A percentile compares a stretch with the other conserved stretches of the same genome.
These are phyloP conservation scores for Terrapene triunguis DNA, from an alignment of 2,113 vertebrate species.

Conservation along the genomic window DNA sequence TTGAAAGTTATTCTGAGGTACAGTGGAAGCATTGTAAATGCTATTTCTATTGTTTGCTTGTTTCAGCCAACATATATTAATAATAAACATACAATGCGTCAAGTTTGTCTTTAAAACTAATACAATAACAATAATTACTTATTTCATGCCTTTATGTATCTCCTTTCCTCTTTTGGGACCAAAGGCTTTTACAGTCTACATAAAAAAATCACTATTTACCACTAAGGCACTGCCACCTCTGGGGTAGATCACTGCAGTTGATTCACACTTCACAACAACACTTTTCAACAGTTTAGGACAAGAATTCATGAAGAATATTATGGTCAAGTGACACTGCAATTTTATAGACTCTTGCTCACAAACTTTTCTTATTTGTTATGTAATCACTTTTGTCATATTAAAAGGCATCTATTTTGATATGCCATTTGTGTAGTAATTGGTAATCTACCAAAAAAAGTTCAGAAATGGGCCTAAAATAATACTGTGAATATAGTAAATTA, in stretches of 20 bases:
- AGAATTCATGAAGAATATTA: background rate
- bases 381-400: background rate
- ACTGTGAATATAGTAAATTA: background rate
- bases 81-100: background rate
- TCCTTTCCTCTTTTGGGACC: background rate
- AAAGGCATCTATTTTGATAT: background rate
- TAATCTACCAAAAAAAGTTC: background rate
- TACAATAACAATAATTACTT: background rate
- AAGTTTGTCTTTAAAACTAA: background rate
- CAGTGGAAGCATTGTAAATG: rapidly evolving
- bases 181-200: too few relatives aligned
- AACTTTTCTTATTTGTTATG: rapidly evolving
- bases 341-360: too few relatives aligned
- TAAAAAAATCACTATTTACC: too few relatives aligned
- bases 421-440: background rate
- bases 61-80: too few relatives aligned
- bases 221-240: background rate
- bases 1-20: background rate
- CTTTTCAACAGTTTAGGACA: background rate
- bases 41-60: background rate
- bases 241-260: rapidly evolving
- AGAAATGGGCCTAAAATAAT: background rate
- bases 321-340: background rate
- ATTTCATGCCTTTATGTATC: background rate
- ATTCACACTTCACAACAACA: background rate